Percentiles rank a stretch among this genome's conserved stretches.
phyloP scores from a whole-genome alignment of 2,113 vertebrate genomes.

The Hydrochoerus hydrochaeris region DNA sequence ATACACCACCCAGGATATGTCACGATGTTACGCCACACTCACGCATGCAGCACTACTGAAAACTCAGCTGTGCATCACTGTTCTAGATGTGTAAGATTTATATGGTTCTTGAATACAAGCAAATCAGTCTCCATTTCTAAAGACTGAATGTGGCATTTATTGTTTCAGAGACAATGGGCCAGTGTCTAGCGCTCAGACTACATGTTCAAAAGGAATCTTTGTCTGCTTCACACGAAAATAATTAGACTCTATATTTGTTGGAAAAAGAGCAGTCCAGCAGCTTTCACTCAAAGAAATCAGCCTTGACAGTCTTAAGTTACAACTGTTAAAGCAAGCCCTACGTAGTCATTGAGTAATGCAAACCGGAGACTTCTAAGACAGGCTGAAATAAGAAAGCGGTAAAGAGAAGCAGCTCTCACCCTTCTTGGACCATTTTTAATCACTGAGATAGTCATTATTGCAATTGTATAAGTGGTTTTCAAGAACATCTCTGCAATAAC shows the following conservation, averaged over 20 bases:
- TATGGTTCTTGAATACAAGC: conserved; percentile 51
- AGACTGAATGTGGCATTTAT: conserved; percentile 62
- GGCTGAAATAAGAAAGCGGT: background rate
- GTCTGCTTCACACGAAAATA: conserved; percentile 68
- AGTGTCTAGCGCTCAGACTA: conserved; percentile 73
- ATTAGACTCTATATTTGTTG: conserved; percentile 63
- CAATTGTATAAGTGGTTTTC: background rate
- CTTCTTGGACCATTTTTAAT: background rate
- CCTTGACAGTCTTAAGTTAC: conserved; percentile 55
- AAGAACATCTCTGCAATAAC: background rate
- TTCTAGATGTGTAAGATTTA: conserved; percentile 47
- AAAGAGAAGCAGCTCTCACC: background rate
- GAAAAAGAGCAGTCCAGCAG: conserved; percentile 68
- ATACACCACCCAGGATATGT: background rate
- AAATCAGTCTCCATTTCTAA: conserved; percentile 47
- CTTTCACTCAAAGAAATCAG: conserved; percentile 64
- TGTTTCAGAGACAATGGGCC: conserved; percentile 71
- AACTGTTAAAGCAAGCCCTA: conserved; percentile 25
- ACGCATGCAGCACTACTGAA: background rate
- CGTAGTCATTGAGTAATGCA: conserved; percentile 7
- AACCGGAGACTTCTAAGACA: background rate
- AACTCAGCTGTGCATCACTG: conserved; percentile 39
- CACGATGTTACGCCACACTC: background rate
- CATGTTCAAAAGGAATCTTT: conserved; percentile 79
- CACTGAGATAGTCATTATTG: background rate